Conservation (phyloP, 1,140 invertebrate species). For the Anadara kagoshimensis region DNA sequence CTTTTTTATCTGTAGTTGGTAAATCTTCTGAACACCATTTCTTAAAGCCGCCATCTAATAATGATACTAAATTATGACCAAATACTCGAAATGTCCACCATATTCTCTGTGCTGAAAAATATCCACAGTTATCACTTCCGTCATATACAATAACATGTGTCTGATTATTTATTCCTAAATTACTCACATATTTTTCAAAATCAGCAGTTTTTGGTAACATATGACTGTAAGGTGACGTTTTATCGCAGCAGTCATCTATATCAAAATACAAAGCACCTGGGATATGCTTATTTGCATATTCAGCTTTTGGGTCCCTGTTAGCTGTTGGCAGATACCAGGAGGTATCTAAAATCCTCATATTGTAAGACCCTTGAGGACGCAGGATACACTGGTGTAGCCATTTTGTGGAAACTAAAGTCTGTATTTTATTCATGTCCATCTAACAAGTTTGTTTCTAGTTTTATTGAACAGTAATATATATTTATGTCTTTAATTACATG, state of each 20-base stretch:
- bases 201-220: conserved; percentile 60
- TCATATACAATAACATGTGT: conserved; percentile 71
- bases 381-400: conserved; percentile 42
- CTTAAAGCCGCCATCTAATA: conserved; percentile 67
- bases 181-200: conserved; percentile 67
- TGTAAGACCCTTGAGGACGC: background rate
- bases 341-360: conserved; percentile 60
- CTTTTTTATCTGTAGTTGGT: conserved; percentile 33
- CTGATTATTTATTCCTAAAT: conserved; percentile 65
- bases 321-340: conserved; percentile 64
- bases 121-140: conserved; percentile 56
- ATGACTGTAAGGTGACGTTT: conserved; percentile 49
- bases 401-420: conserved; percentile 40
- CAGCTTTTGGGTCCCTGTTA: conserved; percentile 50
- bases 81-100: conserved; percentile 71
- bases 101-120: conserved; percentile 67
- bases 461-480: too few relatives aligned
- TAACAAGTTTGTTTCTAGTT: background rate
- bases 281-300: conserved; percentile 64
- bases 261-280: conserved; percentile 69
- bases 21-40: conserved; percentile 56
- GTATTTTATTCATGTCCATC: background rate
- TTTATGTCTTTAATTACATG: too few relatives aligned
- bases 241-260: conserved; percentile 64
- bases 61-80: conserved; percentile 64